These are phyloP conservation scores for Mantis religiosa DNA, from an alignment of 2,888 invertebrate genomes.

Conservation along the genomic window DNA sequence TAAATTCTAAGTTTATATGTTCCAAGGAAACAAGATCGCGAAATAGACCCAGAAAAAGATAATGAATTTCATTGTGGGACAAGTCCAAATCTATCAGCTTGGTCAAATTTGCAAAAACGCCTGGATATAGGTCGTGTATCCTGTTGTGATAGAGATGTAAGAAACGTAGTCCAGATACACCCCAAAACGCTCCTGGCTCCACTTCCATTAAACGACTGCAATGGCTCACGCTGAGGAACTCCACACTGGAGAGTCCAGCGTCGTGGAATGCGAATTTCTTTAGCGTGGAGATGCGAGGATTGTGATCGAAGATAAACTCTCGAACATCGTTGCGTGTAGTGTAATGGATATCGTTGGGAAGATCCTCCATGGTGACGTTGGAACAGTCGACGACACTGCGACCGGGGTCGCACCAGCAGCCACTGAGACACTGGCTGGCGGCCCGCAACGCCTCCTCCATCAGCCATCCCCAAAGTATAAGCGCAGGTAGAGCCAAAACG, in stretches of 20 bases:
- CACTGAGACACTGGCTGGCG: background rate
- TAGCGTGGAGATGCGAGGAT: background rate
- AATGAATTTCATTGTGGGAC: background rate
- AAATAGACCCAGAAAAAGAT: background rate
- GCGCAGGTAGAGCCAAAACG: background rate
- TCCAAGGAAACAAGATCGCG: background rate
- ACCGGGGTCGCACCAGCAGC: constrained; percentile 8
- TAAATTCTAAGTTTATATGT: background rate
- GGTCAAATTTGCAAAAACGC: background rate
- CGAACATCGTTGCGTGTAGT: background rate
- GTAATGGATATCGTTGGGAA: background rate
- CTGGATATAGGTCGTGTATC: background rate
- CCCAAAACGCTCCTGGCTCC: background rate
- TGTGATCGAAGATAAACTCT: background rate
- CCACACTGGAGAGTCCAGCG: background rate
- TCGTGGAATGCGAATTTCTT: background rate
- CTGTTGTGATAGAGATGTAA: background rate
- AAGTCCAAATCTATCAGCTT: background rate
- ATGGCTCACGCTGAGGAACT: background rate
- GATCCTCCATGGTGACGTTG: background rate
- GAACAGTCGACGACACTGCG: background rate
- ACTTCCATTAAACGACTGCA: background rate
- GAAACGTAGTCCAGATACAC: background rate
- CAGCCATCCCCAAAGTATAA: background rate
- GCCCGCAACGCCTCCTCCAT: background rate